phyloP scores from a whole-genome alignment of 53 echinoderm and acorn worm species.

The Henricia sp. region DNA sequence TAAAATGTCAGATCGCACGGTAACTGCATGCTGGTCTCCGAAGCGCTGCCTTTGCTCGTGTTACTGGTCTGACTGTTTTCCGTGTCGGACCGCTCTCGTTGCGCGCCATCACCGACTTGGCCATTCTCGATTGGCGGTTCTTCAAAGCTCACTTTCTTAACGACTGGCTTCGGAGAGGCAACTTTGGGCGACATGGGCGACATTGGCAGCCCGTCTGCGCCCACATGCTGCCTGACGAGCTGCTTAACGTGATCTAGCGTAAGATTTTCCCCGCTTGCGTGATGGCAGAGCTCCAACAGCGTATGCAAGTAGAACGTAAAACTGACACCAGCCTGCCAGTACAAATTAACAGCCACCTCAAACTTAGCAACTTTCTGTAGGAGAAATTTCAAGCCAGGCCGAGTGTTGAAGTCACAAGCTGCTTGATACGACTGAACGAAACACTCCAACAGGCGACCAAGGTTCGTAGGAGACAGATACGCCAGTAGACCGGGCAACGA shows the following conservation, averaged over 20 bases:
- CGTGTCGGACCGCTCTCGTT: conserved; percentile 42
- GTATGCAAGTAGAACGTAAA: conserved; percentile 99
- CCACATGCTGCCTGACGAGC: conserved; percentile 49
- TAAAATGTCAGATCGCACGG: conserved; percentile 87
- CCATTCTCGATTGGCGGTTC: conserved; percentile 27
- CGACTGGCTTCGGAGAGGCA: conserved; percentile 25
- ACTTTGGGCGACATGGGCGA: background rate
- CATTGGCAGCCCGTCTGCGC: conserved; percentile 10
- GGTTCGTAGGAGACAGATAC: conserved; percentile 91
- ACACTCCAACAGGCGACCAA: conserved; percentile 91
- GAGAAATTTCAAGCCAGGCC: conserved; percentile 97
- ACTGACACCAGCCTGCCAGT: conserved; percentile 98
- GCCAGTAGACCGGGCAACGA: conserved; percentile 94
- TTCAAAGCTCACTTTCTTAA: conserved; percentile 45
- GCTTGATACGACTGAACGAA: conserved; percentile 93
- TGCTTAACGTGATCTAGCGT: conserved; percentile 74
- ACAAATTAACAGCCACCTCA: conserved; percentile 93
- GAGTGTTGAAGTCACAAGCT: conserved; percentile 94
- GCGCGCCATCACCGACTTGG: background rate
- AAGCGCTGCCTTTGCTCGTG: conserved; percentile 2
- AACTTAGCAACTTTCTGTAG: conserved; percentile 99
- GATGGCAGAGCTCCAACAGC: conserved; percentile 93
- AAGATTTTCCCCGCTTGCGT: conserved; percentile 77
- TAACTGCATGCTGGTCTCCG: conserved; percentile 42
- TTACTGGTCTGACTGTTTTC: conserved; percentile 13